Base-by-base conservation (phyloP, 92 coral and sea anemone genomes). In the Pocillopora meandrina region DNA sequence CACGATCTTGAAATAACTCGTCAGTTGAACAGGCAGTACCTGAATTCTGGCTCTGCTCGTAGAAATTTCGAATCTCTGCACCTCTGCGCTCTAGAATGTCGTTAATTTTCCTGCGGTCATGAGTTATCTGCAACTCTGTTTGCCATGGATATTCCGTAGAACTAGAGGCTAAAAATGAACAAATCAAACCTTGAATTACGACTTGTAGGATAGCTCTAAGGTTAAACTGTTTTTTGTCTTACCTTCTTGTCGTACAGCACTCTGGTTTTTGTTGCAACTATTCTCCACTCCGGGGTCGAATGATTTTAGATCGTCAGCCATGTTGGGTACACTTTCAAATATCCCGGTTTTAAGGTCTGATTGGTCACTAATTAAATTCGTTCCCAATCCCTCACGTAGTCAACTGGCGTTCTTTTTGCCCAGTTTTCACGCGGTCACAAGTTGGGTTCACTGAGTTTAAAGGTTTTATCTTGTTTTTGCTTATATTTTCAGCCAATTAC, bases 61-160 rank as follows among this genome's bases (percentile, higher is more conserved):
- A 88, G 34, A 72, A 78, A 47, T 47, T 79, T 72, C 94, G 90
- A 82, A 91, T 81, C 63, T 85, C 94, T 23, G 69, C 16, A 56
- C 79, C 82, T 82, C 94, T 81, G 59, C 64, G 71, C 72, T 91
- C 94, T 10, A 91, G 69, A 62, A 90, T 90, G 61, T 55, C 82
- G 87, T 74, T 83, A 17, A 74, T 64, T 36, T 75, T 79, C 65
- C n/a, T 72, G 77, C 42, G 58, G 49, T 85, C 88, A 36, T 47
- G 80, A n/a, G 73, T 77, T 3, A 17, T 55, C 19, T 81, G 71
- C 2, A 91, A 15, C 71, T 66, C 73, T 12, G 62, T 65, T 69
- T 77, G 87, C 94, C 94, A 91, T 17, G 83, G 55, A 57, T 88
- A 91, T 63, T 20, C 64, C 21, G 26, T 75, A 12, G 76, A 47